phyloP scores from a whole-genome alignment of 1,140 invertebrate genomes.

The Ceratina calcarata region DNA sequence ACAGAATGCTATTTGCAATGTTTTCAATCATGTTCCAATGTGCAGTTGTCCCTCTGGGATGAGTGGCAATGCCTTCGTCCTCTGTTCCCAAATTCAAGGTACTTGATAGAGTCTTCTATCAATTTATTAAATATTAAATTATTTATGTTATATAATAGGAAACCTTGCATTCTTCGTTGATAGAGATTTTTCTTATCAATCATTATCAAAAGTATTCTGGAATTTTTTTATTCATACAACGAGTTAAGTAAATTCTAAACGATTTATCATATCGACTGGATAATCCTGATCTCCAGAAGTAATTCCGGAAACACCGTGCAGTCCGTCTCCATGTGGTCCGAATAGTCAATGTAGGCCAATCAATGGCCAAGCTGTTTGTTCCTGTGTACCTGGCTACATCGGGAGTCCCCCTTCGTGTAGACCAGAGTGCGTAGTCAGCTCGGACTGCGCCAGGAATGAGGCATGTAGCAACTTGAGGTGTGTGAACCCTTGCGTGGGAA shows the following conservation, averaged over 20 bases:
- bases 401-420: conserved; percentile 86
- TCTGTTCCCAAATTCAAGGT: conserved; percentile 81
- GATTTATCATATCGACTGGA: too few species aligned
- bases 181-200: too few species aligned
- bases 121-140: too few species aligned
- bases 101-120: conserved; percentile 32
- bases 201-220: too few species aligned
- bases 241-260: too few species aligned
- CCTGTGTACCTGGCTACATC: conserved; percentile 84
- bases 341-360: conserved; percentile 84
- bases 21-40: conserved; percentile 87
- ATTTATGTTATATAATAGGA: too few species aligned
- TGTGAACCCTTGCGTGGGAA: conserved; percentile 85
- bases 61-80: conserved; percentile 86
- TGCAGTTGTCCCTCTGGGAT: conserved; percentile 85
- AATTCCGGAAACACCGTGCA: conserved; percentile 56
- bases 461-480: conserved; percentile 87
- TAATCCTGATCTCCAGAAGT: conserved; percentile 27
- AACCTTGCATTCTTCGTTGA: too few species aligned
- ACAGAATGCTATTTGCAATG: conserved; percentile 84
- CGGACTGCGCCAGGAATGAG: conserved; percentile 83
- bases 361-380: conserved; percentile 85
- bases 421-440: conserved; percentile 85
- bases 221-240: too few species aligned
- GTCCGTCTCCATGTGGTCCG: conserved; percentile 83